Conservation (phyloP, 53 echinoderm and acorn worm species). For the Holothuria leucospilota region DNA sequence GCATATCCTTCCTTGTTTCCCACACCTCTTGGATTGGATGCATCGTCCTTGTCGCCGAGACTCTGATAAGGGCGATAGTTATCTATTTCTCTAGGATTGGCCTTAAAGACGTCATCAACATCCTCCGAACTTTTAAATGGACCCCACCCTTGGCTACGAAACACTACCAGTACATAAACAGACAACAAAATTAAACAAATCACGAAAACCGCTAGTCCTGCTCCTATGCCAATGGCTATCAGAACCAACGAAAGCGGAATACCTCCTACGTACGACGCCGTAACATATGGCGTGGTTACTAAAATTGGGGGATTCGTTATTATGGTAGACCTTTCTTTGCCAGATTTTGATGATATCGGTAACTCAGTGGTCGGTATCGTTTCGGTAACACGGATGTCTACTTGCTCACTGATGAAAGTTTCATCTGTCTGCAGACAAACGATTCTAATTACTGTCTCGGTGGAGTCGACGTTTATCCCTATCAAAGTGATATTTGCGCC, state of each 20-base stretch:
- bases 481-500: conserved; percentile 5
- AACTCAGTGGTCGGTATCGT: conserved; percentile 3
- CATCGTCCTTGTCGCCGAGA: neutral
- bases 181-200: conserved; percentile 10
- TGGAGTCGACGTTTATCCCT: neutral
- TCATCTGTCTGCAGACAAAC: neutral
- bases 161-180: conserved; percentile 1
- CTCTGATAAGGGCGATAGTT: conserved; percentile 25
- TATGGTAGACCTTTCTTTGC: neutral
- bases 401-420: neutral
- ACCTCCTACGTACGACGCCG: too few species aligned
- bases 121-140: neutral
- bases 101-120: conserved; percentile 8
- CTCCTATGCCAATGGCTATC: conserved; percentile 26
- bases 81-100: neutral
- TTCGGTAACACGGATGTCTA: neutral
- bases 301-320: too few species aligned
- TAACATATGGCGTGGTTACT: too few species aligned
- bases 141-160: neutral
- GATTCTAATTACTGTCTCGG: neutral
- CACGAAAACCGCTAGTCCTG: conserved; percentile 2
- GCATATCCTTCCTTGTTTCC: neutral
- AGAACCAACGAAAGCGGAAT: conserved; percentile 3
- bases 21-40: neutral
- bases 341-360: neutral